Percentiles rank a stretch among this genome's conserved stretches.
Evolutionary conservation across 2,888 invertebrate species (phyloP).

Genomic region (Lasioglossum lativentre): DNA sequence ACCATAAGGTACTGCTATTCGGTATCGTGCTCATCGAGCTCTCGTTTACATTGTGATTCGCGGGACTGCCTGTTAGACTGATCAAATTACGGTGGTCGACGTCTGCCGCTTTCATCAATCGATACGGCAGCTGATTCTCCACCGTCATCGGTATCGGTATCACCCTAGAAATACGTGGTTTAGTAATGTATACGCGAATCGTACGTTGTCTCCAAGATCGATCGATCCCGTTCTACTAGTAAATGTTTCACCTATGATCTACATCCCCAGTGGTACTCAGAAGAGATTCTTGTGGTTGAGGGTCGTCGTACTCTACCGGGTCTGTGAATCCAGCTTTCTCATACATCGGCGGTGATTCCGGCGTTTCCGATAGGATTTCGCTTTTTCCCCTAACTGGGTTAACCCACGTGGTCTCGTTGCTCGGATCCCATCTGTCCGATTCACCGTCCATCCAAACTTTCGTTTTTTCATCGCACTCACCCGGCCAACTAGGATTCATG

Average conservation of each 20-base stretch:
- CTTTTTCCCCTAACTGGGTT: constrained; percentile 71
- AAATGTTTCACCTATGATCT: constrained; percentile 79
- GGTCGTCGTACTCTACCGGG: constrained; percentile 88
- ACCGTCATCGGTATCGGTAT: constrained; percentile 80
- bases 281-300: constrained; percentile 82
- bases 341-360: constrained; percentile 89
- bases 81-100: constrained; percentile 94
- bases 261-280: constrained; percentile 81
- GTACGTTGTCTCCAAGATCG: not conserved
- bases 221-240: not conserved
- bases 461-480: constrained; percentile 75
- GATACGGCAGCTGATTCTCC: constrained; percentile 80
- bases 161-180: constrained; percentile 69
- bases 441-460: constrained; percentile 81
- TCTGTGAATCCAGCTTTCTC: constrained; percentile 87
- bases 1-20: constrained; percentile 78
- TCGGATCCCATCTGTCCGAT: constrained; percentile 80
- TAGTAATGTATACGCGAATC: not conserved
- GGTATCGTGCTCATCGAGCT: constrained; percentile 68
- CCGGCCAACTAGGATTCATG: constrained; percentile 80
- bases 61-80: constrained; percentile 91
- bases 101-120: constrained; percentile 85
- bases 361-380: constrained; percentile 85
- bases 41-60: constrained; percentile 78
- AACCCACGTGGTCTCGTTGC: constrained; percentile 78